phyloP scores from a whole-genome alignment of 2,797 vertebrate genomes.

The Gymnodraco acuticeps region DNA sequence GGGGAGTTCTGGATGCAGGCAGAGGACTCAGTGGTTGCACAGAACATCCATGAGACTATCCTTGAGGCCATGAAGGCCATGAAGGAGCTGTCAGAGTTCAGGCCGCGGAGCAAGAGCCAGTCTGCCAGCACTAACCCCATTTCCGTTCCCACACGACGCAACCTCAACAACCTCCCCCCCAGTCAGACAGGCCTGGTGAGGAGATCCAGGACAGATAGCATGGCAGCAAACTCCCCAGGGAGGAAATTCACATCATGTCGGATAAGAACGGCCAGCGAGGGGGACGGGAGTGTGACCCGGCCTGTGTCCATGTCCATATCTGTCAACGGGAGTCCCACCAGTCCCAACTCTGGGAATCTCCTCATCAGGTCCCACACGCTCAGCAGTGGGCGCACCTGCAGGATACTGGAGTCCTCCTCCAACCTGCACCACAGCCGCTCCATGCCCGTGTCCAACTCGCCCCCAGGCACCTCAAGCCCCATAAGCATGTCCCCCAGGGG shows the following conservation, averaged over 20 bases:
- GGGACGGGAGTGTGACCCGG: conserved; percentile 88
- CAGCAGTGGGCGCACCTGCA: conserved; percentile 82
- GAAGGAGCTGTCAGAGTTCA: conserved; percentile 95
- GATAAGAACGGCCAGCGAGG: conserved; percentile 93
- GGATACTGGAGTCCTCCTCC: conserved; percentile 79
- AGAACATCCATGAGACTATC: conserved; percentile 99
- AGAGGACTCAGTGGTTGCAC: conserved; percentile 96
- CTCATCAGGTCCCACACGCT: conserved; percentile 90
- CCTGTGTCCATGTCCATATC: conserved; percentile 84
- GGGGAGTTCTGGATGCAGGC: conserved; percentile 99
- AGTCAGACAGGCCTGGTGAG: conserved; percentile 93
- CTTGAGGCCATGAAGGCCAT: conserved; percentile 97
- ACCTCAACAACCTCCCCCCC: conserved; percentile 91
- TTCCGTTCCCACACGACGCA: conserved; percentile 92
- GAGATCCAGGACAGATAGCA: conserved; percentile 92
- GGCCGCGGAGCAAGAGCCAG: conserved; percentile 97
- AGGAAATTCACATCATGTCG: conserved; percentile 88
- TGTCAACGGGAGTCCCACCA: conserved; percentile 88
- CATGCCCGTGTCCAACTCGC: conserved; percentile 90
- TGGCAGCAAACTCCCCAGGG: conserved; percentile 84
- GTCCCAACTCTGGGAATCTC: conserved; percentile 84
- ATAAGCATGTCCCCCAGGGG: conserved; percentile 90
- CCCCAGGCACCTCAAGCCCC: conserved; percentile 88
- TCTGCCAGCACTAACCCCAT: conserved; percentile 92
- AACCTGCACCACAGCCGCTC: conserved; percentile 91